phyloP scores from a whole-genome alignment of 2,797 vertebrate genomes.

The Adelosebastes latens region DNA sequence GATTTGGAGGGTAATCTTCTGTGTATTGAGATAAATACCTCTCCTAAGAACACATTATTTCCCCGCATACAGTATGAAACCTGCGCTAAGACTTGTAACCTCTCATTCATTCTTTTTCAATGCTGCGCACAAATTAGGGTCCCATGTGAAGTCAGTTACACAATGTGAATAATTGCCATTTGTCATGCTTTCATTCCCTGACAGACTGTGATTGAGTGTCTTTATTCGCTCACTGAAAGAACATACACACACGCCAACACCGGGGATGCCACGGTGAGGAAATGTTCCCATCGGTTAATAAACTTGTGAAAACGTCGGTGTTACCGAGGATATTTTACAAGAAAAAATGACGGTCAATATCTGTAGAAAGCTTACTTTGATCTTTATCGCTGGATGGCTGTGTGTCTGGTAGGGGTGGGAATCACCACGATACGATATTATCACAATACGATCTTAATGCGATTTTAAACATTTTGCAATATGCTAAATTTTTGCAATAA shows the following conservation, averaged over 20 bases:
- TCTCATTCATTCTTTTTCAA: slow-evolving; percentile 22
- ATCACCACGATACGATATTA: too few species aligned
- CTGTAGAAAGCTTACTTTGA: background rate
- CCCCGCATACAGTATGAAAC: slow-evolving; percentile 25
- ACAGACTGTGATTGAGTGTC: background rate
- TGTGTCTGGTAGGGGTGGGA: background rate
- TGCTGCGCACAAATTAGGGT: slow-evolving; percentile 8
- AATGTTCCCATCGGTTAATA: background rate
- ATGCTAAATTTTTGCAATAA: too few species aligned
- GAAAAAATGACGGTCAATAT: background rate
- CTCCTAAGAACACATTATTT: slow-evolving; percentile 41
- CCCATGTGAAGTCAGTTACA: slow-evolving; percentile 19
- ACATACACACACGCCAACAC: background rate
- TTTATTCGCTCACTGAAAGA: slow-evolving; percentile 10
- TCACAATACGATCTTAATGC: too few species aligned
- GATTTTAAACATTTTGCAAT: too few species aligned
- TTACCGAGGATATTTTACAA: background rate
- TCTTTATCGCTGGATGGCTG: background rate
- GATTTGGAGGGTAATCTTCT: slow-evolving; percentile 54
- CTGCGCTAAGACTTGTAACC: background rate
- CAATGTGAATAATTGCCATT: slow-evolving; percentile 20
- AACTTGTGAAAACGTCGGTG: background rate
- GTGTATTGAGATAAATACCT: slow-evolving; percentile 51
- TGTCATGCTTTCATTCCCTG: slow-evolving; percentile 14
- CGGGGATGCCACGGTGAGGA: background rate